Evolutionary conservation across 2,797 vertebrate species (phyloP), one percentile per base, ranked within the genome.

Genomic region (Otolemur crassicaudatus): DNA sequence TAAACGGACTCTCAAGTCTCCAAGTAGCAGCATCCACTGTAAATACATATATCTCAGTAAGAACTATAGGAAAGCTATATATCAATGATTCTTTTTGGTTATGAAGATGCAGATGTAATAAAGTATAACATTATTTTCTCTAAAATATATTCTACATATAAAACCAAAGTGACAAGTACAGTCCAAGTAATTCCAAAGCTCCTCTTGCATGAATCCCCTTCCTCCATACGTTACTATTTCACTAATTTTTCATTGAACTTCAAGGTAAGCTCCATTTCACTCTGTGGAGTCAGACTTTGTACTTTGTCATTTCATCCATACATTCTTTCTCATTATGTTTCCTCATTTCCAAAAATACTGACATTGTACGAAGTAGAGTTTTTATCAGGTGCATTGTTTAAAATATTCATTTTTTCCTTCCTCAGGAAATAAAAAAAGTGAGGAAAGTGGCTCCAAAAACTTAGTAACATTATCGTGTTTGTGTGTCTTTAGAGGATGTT

Each of bases 1-100:
- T 63, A 96, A 53, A 67, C 9, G 34, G 14, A 61, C 22, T 61
- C 46, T 5, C 2, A 90, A 73, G 81, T 75, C 61, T 75, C 25
- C 46, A 85, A 56, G 58, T 60, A 85, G 49, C n/a, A 94, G 14
- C 72, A 34, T 20, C 65, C 17, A 60, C 17, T 40, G 0, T 77
- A 95, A 88, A 53, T 84, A 96, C 75, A 76, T 77, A 75, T 20
- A 60, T 58, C 29, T 81, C n/a, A 85, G 34, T 2, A 76, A 85
- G 72, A 90, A 79, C 9, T 29, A 8, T 1, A 53, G 7, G 27
- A 73, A 3, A 29, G 10, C 16, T 83, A 29, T 1, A 14, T n/a
- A 63, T 29, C 29, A 60, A 10, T 69, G 49, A 87, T 56, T 60
- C 29, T 89, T 86, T 81, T 19, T 1, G 67, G 27, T 37, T 83